A percentile compares a stretch with the other conserved stretches of the same genome.
Conservation (phyloP, 2,888 invertebrate species). For the Ectropis crepuscularia region DNA sequence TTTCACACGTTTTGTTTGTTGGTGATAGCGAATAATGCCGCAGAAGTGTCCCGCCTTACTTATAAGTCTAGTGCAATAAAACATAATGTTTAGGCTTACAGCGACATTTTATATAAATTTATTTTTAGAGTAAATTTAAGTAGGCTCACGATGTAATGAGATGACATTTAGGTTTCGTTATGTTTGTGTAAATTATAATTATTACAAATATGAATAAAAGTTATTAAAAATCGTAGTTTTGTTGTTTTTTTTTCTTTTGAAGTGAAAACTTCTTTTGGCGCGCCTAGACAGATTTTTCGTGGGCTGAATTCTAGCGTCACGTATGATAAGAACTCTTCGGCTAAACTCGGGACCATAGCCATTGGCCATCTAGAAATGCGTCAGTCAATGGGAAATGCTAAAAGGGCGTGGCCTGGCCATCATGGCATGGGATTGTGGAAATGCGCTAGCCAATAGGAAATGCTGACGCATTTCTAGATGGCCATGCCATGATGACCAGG, state of each 20-base stretch:
- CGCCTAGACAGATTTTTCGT: too few species aligned
- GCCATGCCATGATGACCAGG: too few species aligned
- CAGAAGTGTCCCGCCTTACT: conserved; percentile 31
- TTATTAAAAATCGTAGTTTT: conserved; percentile 71
- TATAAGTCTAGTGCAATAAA: conserved; percentile 44
- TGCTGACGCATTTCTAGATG: too few species aligned
- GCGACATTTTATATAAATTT: conserved; percentile 30
- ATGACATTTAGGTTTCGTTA: conserved; percentile 76
- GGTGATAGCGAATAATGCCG: conserved; percentile 2
- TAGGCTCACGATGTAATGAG: conserved; percentile 55
- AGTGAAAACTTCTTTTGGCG: too few species aligned
- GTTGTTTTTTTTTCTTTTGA: conserved; percentile 30
- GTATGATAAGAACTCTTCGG: too few species aligned
- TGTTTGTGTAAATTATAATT: conserved; percentile 82
- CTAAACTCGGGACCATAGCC: too few species aligned
- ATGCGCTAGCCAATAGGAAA: too few species aligned
- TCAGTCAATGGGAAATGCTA: too few species aligned
- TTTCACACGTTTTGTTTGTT: background rate
- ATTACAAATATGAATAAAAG: conserved; percentile 76
- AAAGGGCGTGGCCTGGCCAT: too few species aligned
- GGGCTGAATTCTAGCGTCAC: too few species aligned
- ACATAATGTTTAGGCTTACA: conserved; percentile 33
- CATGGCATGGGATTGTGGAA: too few species aligned
- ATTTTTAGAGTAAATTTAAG: conserved; percentile 33
- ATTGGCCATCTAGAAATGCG: too few species aligned